Conservation (phyloP, 2,888 invertebrate species). For the Drosophila neoperkinsi region DNA sequence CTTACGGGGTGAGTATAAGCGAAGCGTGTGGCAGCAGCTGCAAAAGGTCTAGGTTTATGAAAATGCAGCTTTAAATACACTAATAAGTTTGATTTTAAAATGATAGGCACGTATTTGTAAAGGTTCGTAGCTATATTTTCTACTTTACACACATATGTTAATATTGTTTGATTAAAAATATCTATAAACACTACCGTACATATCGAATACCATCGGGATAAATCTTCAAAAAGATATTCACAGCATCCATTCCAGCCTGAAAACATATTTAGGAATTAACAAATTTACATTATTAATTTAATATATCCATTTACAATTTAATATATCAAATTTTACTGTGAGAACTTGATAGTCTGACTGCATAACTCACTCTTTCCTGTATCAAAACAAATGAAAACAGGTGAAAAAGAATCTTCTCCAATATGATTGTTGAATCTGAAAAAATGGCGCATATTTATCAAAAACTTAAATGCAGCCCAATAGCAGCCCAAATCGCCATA, state of each 20-base stretch:
- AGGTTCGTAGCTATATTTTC: not conserved
- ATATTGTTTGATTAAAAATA: too few relatives aligned
- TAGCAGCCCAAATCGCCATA: not conserved
- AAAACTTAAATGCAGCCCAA: not conserved
- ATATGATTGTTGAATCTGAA: not conserved
- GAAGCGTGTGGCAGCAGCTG: constrained; percentile 28
- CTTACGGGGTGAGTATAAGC: constrained; percentile 32
- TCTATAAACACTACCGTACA: too few relatives aligned
- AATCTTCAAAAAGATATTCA: not conserved
- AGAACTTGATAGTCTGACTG: not conserved
- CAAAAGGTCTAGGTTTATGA: constrained; percentile 8
- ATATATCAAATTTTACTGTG: too few relatives aligned
- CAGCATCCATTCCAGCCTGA: not conserved
- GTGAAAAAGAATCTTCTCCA: not conserved
- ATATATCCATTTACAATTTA: too few relatives aligned
- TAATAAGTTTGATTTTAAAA: not conserved
- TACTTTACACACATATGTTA: not conserved
- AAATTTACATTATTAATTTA: not conserved
- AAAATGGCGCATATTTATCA: too few relatives aligned
- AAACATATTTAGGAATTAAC: not conserved
- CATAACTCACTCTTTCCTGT: not conserved
- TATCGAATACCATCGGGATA: not conserved
- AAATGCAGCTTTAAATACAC: not conserved
- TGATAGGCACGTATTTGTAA: not conserved
- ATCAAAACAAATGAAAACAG: not conserved